Evolutionary conservation across 2,888 invertebrate genomes (phyloP), one percentile per base, ranked within the genome.

Genomic region (Cryptus viduatorius): DNA sequence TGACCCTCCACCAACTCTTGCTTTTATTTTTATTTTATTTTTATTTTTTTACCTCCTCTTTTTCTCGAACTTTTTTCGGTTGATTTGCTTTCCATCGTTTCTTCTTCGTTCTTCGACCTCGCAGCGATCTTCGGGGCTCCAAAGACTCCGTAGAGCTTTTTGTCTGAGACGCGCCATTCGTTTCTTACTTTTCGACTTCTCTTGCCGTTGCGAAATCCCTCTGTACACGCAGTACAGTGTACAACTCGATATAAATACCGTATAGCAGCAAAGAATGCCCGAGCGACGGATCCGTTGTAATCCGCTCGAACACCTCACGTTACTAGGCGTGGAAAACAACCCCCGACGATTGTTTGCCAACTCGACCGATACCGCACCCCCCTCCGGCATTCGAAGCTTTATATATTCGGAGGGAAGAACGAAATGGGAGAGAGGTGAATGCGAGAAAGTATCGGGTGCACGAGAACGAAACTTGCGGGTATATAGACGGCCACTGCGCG

Each of bases 1-100:
- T 80, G 80, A 80, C 80, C 73, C 80, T 65, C 65, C n/a, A 87
- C 87, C 84, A 86, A 82, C 87, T 88, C 87, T 87, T 76, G 46
- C 67, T 81, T 75, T 82, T 67, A 84, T 85, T 81, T 81, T 82
- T 37, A 16, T 65, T 65, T 24, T 24, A 24, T 24, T 24, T 67
- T 80, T 68, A 83, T 79, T 82, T 83, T 80, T 76, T 79, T 64
- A 44, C 61, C 72, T 68, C 67, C 79, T 80, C 85, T 71, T 61
- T 79, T 71, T 71, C 79, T 78, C 84, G 76, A 61, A 69, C 85
- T 75, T 72, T 81, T 78, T 48, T 48, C 64, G 7, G 37, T 67
- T 67, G 19, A 46, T 50, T 24, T 37, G 29, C 50, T 16, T 53
- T 53, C 5, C 53, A n/a, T 53, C 24, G 24, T 53, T 53, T 53